Base-by-base conservation (phyloP, 64 coral and sea anemone species). In the Anthopleura sola region DNA sequence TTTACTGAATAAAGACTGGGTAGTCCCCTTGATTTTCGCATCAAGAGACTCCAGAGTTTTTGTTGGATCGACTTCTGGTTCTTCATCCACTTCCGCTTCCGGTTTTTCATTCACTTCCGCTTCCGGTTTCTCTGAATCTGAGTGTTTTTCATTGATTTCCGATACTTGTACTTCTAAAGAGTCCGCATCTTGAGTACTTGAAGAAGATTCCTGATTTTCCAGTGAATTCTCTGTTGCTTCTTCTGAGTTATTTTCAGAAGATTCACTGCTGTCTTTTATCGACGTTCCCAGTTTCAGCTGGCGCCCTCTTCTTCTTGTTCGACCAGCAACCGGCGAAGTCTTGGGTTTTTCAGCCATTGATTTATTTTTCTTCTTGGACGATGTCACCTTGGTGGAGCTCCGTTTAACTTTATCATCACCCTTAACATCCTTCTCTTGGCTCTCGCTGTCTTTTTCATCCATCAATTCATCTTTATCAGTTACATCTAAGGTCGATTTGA, bases 321-420 rank as follows among this genome's bases (percentile, higher is more conserved):
- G 83, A 36, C 94, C 84, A 37, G 94, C 90, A 80, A 97, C 55
- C 39, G 94, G 94, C 13, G 94, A 97, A 36, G 85, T 82, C 38
- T 80, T 84, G 1, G 12, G 55, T 81, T 46, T 78, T 12, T 33
- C 40, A 50, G 3, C 3, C 18, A 15, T 55, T 51, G 57, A 31
- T 48, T 85, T 80, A 21, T 75, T 57, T 40, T 12, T 80, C 87
- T 75, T 88, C 75, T 57, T 80, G 10, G 29, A 44, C 1, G 81
- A 81, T 16, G 31, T 58, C 64, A 23, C 29, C 26, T 26, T 88
- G 14, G 23, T 62, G 21, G 58, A 21, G 24, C 23, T n/a, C 36
- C 55, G 32, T 56, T 28, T 50, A 79, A n/a, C 49, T 34, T 50
- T 15, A 23, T 40, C 33, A n/a, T n/a, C n/a, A n/a, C n/a, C n/a